Evolutionary conservation across 2,888 invertebrate genomes (phyloP).

Genomic region (Andrena dorsata): DNA sequence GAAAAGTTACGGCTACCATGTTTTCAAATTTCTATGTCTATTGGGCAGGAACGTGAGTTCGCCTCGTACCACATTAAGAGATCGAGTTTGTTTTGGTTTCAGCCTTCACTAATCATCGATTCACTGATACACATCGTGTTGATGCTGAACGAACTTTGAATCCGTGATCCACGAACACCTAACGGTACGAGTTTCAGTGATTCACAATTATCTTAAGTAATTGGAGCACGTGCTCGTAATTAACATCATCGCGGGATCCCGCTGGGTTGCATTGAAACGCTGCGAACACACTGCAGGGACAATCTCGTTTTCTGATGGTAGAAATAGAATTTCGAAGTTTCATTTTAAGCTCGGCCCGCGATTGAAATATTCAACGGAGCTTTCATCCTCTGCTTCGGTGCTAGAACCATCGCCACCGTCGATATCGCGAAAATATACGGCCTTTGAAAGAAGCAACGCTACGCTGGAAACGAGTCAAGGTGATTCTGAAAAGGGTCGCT

Average conservation of each 20-base stretch:
- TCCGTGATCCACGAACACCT: slow-evolving; percentile 1
- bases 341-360: not conserved
- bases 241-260: slow-evolving; percentile 24
- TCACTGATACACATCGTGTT: not conserved
- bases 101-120: not conserved
- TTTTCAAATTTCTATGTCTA: not conserved
- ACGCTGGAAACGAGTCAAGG: slow-evolving; percentile 11
- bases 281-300: not conserved
- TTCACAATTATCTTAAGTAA: slow-evolving; percentile 40
- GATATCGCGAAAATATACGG: not conserved
- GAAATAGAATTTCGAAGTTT: slow-evolving; percentile 7
- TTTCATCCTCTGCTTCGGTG: not conserved
- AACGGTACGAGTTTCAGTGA: slow-evolving; percentile 18
- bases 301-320: slow-evolving; percentile 5
- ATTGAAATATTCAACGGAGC: not conserved
- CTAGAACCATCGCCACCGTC: not conserved
- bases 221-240: slow-evolving; percentile 47
- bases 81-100: too few species aligned
- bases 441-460: not conserved
- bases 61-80: not conserved
- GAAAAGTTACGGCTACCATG: not conserved
- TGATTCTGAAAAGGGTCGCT: slow-evolving; percentile 26
- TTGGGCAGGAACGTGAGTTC: not conserved
- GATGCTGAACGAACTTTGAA: not conserved
- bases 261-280: not conserved